phyloP scores from a whole-genome alignment of 35 echinoderm and acorn worm species.

The Chiridota heheva region DNA sequence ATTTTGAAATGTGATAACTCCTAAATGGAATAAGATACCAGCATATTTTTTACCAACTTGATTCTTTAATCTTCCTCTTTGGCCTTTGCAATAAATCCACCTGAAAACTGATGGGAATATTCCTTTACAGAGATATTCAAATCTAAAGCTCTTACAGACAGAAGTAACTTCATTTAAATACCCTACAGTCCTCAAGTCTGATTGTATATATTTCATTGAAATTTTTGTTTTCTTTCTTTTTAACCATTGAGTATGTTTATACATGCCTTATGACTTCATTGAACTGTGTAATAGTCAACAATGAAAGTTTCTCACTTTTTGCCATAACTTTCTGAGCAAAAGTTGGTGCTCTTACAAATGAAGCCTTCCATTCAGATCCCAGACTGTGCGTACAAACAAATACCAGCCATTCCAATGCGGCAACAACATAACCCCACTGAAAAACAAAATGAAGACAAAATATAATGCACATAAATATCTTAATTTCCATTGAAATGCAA shows the following conservation, averaged over 20 bases:
- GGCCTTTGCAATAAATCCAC: no score
- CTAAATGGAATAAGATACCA: no score
- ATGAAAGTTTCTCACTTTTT: slow-evolving; percentile 67
- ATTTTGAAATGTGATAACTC: no score
- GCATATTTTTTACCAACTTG: no score
- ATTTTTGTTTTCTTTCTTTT: background rate
- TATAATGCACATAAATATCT: slow-evolving; percentile 1
- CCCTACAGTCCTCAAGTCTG: no score
- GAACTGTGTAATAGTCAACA: background rate
- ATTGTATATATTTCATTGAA: no score
- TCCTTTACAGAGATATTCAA: background rate
- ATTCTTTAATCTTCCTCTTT: no score
- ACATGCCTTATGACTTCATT: background rate
- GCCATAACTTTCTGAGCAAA: slow-evolving; percentile 82
- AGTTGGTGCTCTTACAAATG: slow-evolving; percentile 59
- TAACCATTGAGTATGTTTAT: background rate
- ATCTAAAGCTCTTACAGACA: background rate
- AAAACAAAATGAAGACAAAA: slow-evolving; percentile 6
- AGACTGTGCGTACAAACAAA: slow-evolving; percentile 88
- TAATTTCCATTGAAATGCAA: no score
- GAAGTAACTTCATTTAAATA: background rate
- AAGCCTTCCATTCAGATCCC: slow-evolving; percentile 82
- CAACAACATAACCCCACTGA: slow-evolving; percentile 90
- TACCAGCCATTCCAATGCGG: slow-evolving; percentile 80
- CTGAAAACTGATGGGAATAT: no score